These are phyloP conservation scores for Entomyzon cyanotis DNA, from an alignment of 2,113 vertebrate genomes.

Conservation along the genomic window DNA sequence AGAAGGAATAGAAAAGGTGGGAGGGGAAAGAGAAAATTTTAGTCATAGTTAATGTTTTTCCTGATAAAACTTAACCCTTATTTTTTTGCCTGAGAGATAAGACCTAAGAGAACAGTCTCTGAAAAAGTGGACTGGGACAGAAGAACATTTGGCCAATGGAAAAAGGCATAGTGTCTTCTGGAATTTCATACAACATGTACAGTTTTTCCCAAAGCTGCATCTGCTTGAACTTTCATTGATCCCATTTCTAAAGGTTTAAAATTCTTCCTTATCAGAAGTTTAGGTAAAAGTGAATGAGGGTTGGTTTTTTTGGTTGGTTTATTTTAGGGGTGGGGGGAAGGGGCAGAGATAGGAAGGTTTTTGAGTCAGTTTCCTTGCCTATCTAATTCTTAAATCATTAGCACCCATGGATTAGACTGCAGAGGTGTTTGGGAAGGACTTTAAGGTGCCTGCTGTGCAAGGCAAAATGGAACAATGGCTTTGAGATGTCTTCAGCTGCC, in stretches of 20 bases:
- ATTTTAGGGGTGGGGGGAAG: background rate
- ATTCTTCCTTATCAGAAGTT: background rate
- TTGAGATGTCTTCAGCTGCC: background rate
- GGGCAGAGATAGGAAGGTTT: background rate
- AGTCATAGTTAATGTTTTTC: background rate
- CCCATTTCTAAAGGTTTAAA: background rate
- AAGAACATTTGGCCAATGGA: background rate
- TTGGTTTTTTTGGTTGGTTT: too few species aligned
- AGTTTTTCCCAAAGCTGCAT: background rate
- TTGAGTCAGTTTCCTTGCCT: background rate
- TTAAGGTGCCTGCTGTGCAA: background rate
- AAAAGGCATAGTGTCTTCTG: background rate
- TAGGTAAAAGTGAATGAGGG: background rate
- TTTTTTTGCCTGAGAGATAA: background rate
- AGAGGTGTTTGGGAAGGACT: background rate
- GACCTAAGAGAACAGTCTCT: background rate
- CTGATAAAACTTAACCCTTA: background rate
- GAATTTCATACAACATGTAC: background rate
- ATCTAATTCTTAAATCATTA: background rate
- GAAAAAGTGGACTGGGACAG: background rate
- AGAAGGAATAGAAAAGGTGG: fast-evolving
- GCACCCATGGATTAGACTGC: background rate
- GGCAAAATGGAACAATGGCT: background rate
- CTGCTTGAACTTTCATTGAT: background rate
- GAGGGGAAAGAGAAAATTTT: background rate